Evolutionary conservation across 2,888 invertebrate species (phyloP), one percentile per base, ranked within the genome.

Genomic region (Leptarthrus brevirostris): DNA sequence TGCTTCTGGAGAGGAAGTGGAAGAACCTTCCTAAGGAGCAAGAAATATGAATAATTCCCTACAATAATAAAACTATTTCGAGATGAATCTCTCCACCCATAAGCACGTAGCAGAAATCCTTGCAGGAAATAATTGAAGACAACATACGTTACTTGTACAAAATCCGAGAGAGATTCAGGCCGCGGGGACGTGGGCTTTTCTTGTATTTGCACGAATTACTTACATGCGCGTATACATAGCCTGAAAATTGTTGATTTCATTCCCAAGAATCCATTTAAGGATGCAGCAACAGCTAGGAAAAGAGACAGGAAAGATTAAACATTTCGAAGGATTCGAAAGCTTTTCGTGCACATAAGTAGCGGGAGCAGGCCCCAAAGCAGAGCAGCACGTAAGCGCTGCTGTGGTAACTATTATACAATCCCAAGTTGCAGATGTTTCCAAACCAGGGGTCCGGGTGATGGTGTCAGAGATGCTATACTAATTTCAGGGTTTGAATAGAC

Each of bases 231-330:
- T 30, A 47, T 26, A 40, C 20, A 54, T 54, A 56, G 72, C 72
- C 49, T 54, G 58, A 61, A 71, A 72, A 58, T 58, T 56, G 47
- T 72, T 72, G 58, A 72, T 56, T 40, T 49, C 58, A 72, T 72
- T 36, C 53, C 72, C 12, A 54, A 58, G 40, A 72, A 58, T 58
- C 72, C 58, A 72, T 72, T 72, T 58, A 72, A 58, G 72, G 47
- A 56, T 58, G 61, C 72, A 72, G 72, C 72, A 58, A 58, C 58
- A 72, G 24, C 49, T 49, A 49, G 72, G 56, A 34, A 36, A 58
- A 44, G 58, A n/a, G n/a, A 56, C 44, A 58, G 58, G 58, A 61
- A 72, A 44, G 58, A 72, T 72, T 72, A 58, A 58, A 72, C 72
- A 72, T 72, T 61, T 58, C 58, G 26, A 72, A 49, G 44, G 12